A percentile compares a stretch with the other conserved stretches of the same genome.
Evolutionary conservation across 2,888 invertebrate species (phyloP).

Genomic region (Embidobia sp.): DNA sequence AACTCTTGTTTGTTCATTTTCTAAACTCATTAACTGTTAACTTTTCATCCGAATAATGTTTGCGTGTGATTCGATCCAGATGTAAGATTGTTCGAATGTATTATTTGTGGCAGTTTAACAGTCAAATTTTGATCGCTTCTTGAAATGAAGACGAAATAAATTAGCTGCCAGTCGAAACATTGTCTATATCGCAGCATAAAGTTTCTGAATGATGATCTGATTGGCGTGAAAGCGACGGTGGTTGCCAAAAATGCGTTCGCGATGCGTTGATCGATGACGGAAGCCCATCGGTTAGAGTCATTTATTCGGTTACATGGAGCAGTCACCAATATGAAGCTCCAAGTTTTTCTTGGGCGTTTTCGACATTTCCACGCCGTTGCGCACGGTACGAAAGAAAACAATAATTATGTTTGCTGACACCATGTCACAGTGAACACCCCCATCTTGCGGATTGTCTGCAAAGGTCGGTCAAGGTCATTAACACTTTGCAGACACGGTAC

Average conservation of each 20-base stretch:
- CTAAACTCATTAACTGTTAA: too few species aligned
- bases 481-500: slow-evolving; percentile 10
- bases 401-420: slow-evolving; percentile 11
- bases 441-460: neutral
- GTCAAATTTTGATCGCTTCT: neutral
- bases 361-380: slow-evolving; percentile 31
- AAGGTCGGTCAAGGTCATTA: slow-evolving; percentile 46
- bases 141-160: neutral
- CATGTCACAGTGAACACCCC: neutral
- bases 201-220: slow-evolving; percentile 17
- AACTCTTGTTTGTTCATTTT: too few species aligned
- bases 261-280: slow-evolving; percentile 20
- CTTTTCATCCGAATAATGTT: too few species aligned
- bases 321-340: slow-evolving; percentile 1
- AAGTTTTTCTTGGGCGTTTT: slow-evolving; percentile 33
- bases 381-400: slow-evolving; percentile 32
- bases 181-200: slow-evolving; percentile 3
- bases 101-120: too few species aligned
- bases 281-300: slow-evolving; percentile 19
- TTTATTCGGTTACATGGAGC: slow-evolving; percentile 3
- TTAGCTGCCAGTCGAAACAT: neutral
- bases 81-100: too few species aligned
- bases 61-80: too few species aligned
- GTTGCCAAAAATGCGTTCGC: slow-evolving; percentile 40
- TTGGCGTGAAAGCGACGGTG: slow-evolving; percentile 22